Evolutionary conservation across 2,888 invertebrate species (phyloP).

Genomic region (Spisula subtruncata): DNA sequence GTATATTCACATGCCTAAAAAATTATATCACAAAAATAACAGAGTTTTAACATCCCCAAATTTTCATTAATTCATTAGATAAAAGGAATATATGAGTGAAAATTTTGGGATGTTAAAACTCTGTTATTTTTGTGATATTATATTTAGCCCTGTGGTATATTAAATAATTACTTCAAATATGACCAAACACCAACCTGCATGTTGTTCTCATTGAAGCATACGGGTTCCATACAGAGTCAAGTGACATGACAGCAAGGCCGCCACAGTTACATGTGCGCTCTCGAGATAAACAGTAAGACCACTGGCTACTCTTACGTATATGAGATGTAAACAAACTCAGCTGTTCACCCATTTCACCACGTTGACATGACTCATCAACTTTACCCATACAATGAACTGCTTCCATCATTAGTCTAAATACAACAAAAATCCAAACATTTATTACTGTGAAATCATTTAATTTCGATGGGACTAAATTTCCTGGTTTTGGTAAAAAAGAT

Average conservation of each 20-base stretch:
- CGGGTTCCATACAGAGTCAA: conserved; percentile 45
- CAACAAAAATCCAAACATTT: background rate
- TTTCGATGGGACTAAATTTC: too few species aligned
- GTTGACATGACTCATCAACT: conserved; percentile 25
- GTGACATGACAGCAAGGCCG: conserved; percentile 30
- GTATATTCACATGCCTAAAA: too few species aligned
- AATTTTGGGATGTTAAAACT: too few species aligned
- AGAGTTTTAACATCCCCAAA: too few species aligned
- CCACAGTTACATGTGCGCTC: conserved; percentile 59
- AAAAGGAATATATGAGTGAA: too few species aligned
- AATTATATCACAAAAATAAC: too few species aligned
- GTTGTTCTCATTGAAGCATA: conserved; percentile 18
- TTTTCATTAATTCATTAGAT: too few species aligned
- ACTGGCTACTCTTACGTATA: conserved; percentile 39
- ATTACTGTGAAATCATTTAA: too few species aligned
- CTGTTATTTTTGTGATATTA: too few species aligned
- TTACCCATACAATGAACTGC: conserved; percentile 52
- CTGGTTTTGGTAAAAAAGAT: too few species aligned
- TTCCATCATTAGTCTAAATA: conserved; percentile 47
- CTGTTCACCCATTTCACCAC: conserved; percentile 29
- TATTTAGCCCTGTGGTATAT: too few species aligned
- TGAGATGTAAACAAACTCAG: conserved; percentile 8
- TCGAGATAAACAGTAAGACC: conserved; percentile 47
- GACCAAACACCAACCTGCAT: conserved; percentile 54
- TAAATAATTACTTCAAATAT: too few species aligned